These are phyloP conservation scores for Eristalinus aeneus DNA, from an alignment of 2,888 invertebrate species.

Conservation along the genomic window DNA sequence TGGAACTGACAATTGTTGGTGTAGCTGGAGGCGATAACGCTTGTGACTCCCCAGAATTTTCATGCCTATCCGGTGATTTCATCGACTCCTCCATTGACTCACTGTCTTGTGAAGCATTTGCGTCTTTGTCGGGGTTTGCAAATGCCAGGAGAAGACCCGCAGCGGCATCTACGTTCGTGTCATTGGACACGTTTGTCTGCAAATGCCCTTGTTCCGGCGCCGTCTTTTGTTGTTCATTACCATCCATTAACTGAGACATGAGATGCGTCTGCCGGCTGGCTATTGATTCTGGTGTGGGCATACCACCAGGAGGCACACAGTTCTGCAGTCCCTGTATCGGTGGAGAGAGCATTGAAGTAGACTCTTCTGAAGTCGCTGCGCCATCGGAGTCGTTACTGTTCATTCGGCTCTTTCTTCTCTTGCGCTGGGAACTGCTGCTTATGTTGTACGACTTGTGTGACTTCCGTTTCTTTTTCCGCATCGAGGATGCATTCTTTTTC, in stretches of 20 bases:
- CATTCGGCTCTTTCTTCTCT: conserved; percentile 84
- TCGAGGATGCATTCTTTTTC: conserved; percentile 51
- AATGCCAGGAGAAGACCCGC: conserved; percentile 84
- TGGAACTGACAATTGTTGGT: conserved; percentile 84
- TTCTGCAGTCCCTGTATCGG: conserved; percentile 73
- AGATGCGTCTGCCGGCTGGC: conserved; percentile 72
- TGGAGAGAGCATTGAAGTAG: conserved; percentile 83
- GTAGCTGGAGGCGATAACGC: conserved; percentile 74
- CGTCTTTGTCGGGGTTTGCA: conserved; percentile 79
- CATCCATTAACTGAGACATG: conserved; percentile 64
- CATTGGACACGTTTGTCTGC: conserved; percentile 20
- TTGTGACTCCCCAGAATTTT: conserved; percentile 44
- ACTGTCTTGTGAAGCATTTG: conserved; percentile 40
- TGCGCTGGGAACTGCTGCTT: conserved; percentile 80
- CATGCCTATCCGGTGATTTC: conserved; percentile 72
- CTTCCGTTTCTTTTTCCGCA: conserved; percentile 79
- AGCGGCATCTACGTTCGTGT: conserved; percentile 80
- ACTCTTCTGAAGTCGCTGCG: conserved; percentile 86
- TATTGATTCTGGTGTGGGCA: conserved; percentile 63
- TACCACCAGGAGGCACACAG: conserved; percentile 62
- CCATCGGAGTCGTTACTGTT: conserved; percentile 90
- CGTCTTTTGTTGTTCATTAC: conserved; percentile 34
- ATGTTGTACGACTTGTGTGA: conserved; percentile 75
- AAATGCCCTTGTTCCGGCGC: conserved; percentile 10
- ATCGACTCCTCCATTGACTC: conserved; percentile 37